These are phyloP conservation scores for Spea hammondii DNA, from an alignment of 2,797 vertebrate genomes.

Conservation along the genomic window DNA sequence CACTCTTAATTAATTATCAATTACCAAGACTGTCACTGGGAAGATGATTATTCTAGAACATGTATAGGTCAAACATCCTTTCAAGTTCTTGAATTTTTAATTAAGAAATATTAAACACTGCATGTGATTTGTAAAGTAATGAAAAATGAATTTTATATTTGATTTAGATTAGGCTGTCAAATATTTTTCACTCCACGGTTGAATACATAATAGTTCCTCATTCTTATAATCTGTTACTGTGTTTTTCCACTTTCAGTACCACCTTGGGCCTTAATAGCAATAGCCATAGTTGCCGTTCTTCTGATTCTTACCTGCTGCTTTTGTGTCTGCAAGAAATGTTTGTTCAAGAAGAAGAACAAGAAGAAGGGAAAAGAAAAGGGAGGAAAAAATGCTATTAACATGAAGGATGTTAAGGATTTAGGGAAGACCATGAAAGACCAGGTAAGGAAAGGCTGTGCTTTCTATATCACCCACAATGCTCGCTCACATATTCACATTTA, in stretches of 20 bases:
- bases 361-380: slow-evolving; percentile 99
- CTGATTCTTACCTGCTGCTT: slow-evolving; percentile 98
- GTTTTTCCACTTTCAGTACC: slow-evolving; percentile 82
- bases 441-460: slow-evolving; percentile 70
- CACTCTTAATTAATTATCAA: too few species aligned
- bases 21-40: too few species aligned
- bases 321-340: slow-evolving; percentile 99
- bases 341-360: slow-evolving; percentile 99
- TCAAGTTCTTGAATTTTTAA: too few species aligned
- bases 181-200: too few species aligned
- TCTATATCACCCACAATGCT: too few species aligned
- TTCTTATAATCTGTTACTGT: neutral
- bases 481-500: too few species aligned
- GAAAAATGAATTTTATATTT: too few species aligned
- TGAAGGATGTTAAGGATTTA: slow-evolving; percentile 96
- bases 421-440: slow-evolving; percentile 88
- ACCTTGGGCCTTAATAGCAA: slow-evolving; percentile 96
- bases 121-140: too few species aligned
- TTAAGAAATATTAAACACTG: too few species aligned
- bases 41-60: too few species aligned
- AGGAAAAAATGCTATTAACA: slow-evolving; percentile 98
- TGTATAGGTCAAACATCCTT: too few species aligned
- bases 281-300: slow-evolving; percentile 94
- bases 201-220: neutral
- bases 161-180: too few species aligned